Conservation (phyloP, 2,797 vertebrate species). For the Chrysolophus pictus region DNA sequence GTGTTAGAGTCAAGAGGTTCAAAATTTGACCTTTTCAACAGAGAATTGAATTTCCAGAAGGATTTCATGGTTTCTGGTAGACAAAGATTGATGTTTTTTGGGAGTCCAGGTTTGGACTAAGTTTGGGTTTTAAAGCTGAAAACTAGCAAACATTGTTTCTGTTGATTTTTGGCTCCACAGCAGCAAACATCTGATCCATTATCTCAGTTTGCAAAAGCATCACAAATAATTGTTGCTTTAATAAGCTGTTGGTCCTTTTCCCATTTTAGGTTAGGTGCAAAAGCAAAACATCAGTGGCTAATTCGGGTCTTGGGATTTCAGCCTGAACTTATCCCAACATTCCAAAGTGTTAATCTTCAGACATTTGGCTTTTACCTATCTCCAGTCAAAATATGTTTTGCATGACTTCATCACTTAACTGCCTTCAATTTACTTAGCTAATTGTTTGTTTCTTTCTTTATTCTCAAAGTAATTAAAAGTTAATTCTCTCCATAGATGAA, state of each 20-base stretch:
- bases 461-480: conserved; percentile 53
- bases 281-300: background rate
- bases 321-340: background rate
- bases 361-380: conserved; percentile 40
- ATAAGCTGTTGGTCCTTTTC: conserved; percentile 1
- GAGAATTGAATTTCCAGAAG: background rate
- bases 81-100: background rate
- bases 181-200: background rate
- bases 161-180: background rate
- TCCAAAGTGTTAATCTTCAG: background rate
- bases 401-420: conserved; percentile 22
- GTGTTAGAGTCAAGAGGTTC: background rate
- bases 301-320: background rate
- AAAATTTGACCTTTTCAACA: conserved; percentile 16
- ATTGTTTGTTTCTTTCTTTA: conserved; percentile 59
- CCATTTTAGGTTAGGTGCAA: conserved; percentile 26
- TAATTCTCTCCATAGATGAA: conserved; percentile 48
- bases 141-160: background rate
- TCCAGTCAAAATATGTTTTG: background rate
- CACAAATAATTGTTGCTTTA: background rate
- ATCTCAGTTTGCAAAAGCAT: background rate
- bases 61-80: background rate
- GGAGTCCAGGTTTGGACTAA: background rate
- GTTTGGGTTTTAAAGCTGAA: background rate
- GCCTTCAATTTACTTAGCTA: background rate